Evolutionary conservation across 2,113 vertebrate genomes (phyloP).

Genomic region (Lagopus leucura): DNA sequence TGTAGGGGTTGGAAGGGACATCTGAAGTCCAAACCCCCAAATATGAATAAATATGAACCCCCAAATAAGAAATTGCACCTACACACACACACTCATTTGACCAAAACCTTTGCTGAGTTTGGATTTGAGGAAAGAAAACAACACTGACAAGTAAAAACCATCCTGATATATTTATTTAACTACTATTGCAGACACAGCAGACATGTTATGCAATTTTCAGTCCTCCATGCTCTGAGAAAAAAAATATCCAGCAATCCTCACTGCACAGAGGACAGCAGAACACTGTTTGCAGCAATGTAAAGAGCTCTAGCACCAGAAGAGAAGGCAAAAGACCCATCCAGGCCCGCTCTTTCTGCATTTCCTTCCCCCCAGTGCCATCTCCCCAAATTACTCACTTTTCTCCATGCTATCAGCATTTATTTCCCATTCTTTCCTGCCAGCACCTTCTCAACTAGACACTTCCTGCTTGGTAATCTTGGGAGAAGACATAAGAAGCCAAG

Average conservation of each 20-base stretch:
- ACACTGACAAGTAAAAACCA: background rate
- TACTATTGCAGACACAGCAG: background rate
- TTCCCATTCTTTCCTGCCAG: background rate
- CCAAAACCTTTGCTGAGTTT: background rate
- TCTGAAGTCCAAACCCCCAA: too few relatives aligned
- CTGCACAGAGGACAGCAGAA: background rate
- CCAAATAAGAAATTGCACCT: background rate
- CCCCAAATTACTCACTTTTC: background rate
- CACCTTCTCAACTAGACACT: background rate
- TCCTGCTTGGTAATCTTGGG: background rate
- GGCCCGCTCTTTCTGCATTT: background rate
- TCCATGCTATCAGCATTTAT: background rate
- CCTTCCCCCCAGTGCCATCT: fast-evolving
- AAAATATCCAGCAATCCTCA: background rate
- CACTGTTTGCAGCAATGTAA: background rate
- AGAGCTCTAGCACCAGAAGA: background rate
- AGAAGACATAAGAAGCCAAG: background rate
- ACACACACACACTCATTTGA: background rate
- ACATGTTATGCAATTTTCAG: background rate
- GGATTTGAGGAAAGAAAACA: background rate
- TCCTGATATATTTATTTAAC: background rate
- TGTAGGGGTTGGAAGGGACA: too few relatives aligned
- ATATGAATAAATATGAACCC: too few relatives aligned
- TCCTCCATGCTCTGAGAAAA: background rate
- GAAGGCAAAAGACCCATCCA: background rate